phyloP scores from a whole-genome alignment of 2,888 invertebrate genomes.

The Apotomis capreana region DNA sequence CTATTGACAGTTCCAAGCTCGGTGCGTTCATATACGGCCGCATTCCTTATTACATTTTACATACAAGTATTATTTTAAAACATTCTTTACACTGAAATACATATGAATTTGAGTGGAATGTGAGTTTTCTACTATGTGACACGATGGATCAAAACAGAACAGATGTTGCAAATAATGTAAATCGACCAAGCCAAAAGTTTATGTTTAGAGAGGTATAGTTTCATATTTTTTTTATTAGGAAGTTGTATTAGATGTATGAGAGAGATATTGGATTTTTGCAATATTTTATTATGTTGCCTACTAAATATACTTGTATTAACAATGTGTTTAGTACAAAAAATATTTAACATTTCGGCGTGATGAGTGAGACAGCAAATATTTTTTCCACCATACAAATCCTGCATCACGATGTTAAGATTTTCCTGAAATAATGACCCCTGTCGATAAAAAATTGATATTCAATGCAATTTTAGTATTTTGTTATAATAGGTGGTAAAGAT shows the following conservation, averaged over 20 bases:
- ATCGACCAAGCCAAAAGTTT: slow-evolving; percentile 1
- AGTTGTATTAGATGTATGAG: too few species aligned
- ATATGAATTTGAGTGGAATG: neutral
- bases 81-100: neutral
- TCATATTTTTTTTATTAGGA: neutral
- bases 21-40: neutral
- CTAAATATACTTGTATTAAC: too few species aligned
- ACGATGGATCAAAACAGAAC: neutral
- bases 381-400: too few species aligned
- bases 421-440: too few species aligned
- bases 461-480: too few species aligned
- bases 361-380: too few species aligned
- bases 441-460: too few species aligned
- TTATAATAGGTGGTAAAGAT: neutral
- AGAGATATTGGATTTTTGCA: too few species aligned
- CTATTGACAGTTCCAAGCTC: neutral
- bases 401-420: too few species aligned
- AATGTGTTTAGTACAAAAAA: neutral
- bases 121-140: neutral
- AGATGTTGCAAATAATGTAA: neutral
- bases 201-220: slow-evolving; percentile 7
- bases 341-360: neutral
- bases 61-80: too few species aligned
- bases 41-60: neutral
- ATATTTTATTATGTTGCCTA: neutral